Evolutionary conservation across 2,113 vertebrate species (phyloP), one percentile per base, ranked within the genome.

Genomic region (Ceyx melanurus): DNA sequence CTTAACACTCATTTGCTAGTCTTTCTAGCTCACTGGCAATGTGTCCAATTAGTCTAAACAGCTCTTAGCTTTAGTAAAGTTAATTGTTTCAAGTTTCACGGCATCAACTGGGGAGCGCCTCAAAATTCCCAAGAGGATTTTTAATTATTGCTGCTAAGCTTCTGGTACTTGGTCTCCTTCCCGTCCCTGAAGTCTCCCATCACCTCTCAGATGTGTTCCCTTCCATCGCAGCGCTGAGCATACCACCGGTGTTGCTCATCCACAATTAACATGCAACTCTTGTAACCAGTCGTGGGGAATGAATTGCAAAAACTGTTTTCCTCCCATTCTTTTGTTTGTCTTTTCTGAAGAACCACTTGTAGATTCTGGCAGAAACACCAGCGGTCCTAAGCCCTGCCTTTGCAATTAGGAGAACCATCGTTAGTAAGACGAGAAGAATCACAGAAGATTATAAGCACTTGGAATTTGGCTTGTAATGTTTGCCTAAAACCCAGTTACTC

Each of bases 21-120:
- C 67, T 78, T 70, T 33, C 82, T 48, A 57, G 70, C 85, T 93
- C 45, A 7, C 61, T 86, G 77, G 68, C 50, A 53, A 10, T 5
- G 65, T 80, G 84, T 81, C 86, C 96, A 95, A 92, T 95, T 91
- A 95, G 79, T 60, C 57, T 72, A 48, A 94, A 35, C 61, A 86
- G 80, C 84, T 87, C 83, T 4, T 62, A 80, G 80, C 81, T 89
- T 76, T 70, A 46, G 19, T 68, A 76, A 56, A 20, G 66, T 79
- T 88, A 89, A 66, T 77, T 87, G 88, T 92, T 88, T 74, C 70
- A 53, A 3, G 0, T 50, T 21, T 28, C 57, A 77, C 0, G 0
- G 75, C 0, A 0, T 51, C 0, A 2, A 18, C 25, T 73, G 37
- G 33, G 57, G 77, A 80, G 10, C 35, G 71, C 80, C 91, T 58